Conservation (phyloP, 2,888 invertebrate genomes). For the Cetonia aurata region DNA sequence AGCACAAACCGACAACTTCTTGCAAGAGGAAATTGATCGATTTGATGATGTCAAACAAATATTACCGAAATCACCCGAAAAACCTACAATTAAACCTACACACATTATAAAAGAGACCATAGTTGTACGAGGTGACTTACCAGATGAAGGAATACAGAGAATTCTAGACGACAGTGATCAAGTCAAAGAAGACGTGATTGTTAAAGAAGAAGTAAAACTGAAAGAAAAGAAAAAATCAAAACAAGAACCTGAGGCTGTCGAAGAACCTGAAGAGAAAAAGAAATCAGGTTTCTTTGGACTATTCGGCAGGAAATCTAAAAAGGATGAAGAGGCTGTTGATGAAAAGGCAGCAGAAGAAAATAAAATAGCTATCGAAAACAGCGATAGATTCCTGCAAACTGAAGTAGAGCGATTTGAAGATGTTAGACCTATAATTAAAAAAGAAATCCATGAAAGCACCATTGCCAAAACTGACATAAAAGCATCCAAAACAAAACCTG, state of each 20-base stretch:
- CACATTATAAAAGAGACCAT: conserved; percentile 32
- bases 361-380: conserved; percentile 23
- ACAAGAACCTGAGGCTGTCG: conserved; percentile 57
- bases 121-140: conserved; percentile 18
- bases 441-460: conserved; percentile 18
- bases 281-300: conserved; percentile 54
- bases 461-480: background rate
- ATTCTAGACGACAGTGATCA: conserved; percentile 29
- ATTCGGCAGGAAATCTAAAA: conserved; percentile 54
- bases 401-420: conserved; percentile 58
- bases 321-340: conserved; percentile 36
- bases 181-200: conserved; percentile 16
- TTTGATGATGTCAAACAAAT: conserved; percentile 49
- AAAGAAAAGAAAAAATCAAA: conserved; percentile 55
- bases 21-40: conserved; percentile 53
- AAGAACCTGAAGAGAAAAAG: conserved; percentile 49
- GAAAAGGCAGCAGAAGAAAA: conserved; percentile 28
- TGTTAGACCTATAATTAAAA: conserved; percentile 49
- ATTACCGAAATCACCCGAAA: conserved; percentile 14
- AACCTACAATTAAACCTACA: conserved; percentile 6
- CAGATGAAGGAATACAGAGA: conserved; percentile 18
- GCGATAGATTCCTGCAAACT: conserved; percentile 53
- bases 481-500: conserved; percentile 8
- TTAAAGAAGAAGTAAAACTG: conserved; percentile 6
- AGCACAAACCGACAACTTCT: conserved; percentile 53